These are phyloP conservation scores for Laupala kohalensis DNA, from an alignment of 1,140 invertebrate genomes.

Conservation along the genomic window DNA sequence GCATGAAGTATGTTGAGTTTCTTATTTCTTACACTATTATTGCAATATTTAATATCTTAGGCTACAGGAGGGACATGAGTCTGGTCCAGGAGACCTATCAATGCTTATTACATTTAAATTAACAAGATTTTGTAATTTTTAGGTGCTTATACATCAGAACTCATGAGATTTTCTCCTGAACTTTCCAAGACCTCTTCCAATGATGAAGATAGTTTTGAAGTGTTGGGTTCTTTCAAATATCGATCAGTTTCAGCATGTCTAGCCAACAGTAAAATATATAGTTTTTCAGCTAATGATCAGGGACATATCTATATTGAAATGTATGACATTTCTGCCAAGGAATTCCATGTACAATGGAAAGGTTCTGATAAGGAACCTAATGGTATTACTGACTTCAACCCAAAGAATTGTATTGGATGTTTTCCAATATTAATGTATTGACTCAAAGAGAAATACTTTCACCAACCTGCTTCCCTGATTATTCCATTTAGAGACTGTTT, in stretches of 20 bases:
- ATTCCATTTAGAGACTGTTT: no score
- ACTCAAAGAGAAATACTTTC: not conserved
- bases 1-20: not conserved
- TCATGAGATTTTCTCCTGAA: conserved; percentile 17
- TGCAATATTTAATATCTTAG: not conserved
- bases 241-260: conserved; percentile 20
- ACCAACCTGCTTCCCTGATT: not conserved
- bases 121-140: conserved; percentile 1
- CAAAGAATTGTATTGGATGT: conserved; percentile 16
- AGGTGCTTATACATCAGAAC: conserved; percentile 15
- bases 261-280: conserved; percentile 18
- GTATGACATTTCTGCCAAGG: conserved; percentile 15
- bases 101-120: not conserved
- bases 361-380: conserved; percentile 8
- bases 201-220: conserved; percentile 8
- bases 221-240: conserved; percentile 18
- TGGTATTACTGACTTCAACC: conserved; percentile 14
- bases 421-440: conserved; percentile 15
- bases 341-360: conserved; percentile 16
- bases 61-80: not conserved
- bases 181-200: not conserved
- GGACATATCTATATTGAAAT: conserved; percentile 16
- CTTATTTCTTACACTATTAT: not conserved
- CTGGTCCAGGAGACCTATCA: not conserved
- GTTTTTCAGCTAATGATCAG: conserved; percentile 17